phyloP scores from a whole-genome alignment of 2,113 vertebrate species.

The Jaculus jaculus region DNA sequence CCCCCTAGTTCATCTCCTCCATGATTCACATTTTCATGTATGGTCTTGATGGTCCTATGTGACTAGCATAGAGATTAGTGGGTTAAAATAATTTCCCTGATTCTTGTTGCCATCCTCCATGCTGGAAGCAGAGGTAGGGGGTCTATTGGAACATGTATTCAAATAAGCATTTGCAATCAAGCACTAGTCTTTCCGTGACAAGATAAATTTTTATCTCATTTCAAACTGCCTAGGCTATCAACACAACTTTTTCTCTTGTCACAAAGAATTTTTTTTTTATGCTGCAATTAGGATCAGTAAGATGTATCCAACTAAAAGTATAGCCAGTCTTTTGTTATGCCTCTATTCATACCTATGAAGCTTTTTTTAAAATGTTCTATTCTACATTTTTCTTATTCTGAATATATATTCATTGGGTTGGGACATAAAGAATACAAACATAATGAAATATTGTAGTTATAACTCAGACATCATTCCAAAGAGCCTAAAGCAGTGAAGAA shows the following conservation, averaged over 20 bases:
- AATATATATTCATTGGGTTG: background rate
- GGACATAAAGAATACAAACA: background rate
- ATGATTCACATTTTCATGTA: background rate
- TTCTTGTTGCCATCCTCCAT: background rate
- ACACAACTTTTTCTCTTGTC: background rate
- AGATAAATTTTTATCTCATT: constrained; percentile 48
- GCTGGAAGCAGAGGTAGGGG: background rate
- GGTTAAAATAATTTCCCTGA: constrained; percentile 29
- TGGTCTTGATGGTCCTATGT: background rate
- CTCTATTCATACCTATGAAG: background rate
- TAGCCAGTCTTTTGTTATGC: background rate
- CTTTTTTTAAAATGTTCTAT: background rate
- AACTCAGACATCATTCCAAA: background rate
- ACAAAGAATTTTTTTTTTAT: constrained; percentile 8
- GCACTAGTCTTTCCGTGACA: background rate
- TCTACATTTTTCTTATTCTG: background rate
- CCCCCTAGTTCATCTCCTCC: background rate
- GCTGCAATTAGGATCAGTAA: background rate
- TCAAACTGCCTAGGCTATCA: background rate
- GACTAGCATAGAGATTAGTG: background rate
- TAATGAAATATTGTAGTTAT: background rate
- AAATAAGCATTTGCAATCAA: constrained; percentile 58
- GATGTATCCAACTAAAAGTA: background rate
- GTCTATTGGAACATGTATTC: background rate
- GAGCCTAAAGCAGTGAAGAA: background rate